Evolutionary conservation across 2,797 vertebrate genomes (phyloP).

Genomic region (Xenops minutus): DNA sequence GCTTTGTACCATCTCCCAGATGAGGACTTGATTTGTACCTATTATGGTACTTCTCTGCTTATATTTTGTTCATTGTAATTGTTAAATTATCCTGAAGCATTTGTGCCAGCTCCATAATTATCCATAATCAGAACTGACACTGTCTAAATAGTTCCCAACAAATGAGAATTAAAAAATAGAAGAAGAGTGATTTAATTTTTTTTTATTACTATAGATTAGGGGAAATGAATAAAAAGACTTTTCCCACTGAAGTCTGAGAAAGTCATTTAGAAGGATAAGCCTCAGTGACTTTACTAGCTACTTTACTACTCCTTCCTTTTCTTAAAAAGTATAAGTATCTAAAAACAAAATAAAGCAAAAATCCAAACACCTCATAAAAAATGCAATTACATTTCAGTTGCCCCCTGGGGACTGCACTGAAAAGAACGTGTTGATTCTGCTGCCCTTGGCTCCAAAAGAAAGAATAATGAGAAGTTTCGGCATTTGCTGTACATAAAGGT

Average conservation of each 20-base stretch:
- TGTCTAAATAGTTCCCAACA: background rate
- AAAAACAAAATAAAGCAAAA: background rate
- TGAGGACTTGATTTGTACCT: background rate
- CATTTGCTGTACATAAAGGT: constrained; percentile 13
- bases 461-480: constrained; percentile 29
- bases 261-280: background rate
- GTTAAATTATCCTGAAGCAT: background rate
- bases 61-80: background rate
- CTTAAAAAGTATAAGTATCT: background rate
- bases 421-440: background rate
- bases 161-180: background rate
- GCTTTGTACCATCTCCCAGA: background rate
- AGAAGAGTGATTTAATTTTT: background rate
- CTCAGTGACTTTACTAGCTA: background rate
- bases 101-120: background rate
- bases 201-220: background rate
- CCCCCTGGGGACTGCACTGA: background rate
- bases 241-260: background rate
- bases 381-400: constrained; percentile 8
- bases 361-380: background rate
- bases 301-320: background rate
- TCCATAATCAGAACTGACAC: background rate
- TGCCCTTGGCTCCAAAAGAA: constrained; percentile 3
- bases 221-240: background rate
- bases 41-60: background rate